Evolutionary conservation across 2,797 vertebrate species (phyloP).

Genomic region (Coregonus ussuriensis): DNA sequence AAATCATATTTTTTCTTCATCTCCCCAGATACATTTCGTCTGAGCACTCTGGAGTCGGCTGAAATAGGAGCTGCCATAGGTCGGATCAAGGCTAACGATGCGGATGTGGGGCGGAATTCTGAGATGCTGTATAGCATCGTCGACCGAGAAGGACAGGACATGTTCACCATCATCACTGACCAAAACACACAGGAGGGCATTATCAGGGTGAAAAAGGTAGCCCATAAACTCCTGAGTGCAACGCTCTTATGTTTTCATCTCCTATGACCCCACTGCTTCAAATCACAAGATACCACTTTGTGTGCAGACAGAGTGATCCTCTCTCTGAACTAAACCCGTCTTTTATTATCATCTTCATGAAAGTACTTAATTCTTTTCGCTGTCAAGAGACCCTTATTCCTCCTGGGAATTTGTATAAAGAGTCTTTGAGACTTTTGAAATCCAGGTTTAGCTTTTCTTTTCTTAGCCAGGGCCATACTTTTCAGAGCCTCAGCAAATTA

Average conservation of each 20-base stretch:
- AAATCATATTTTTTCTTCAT: conserved; percentile 10
- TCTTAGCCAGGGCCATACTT: conserved; percentile 34
- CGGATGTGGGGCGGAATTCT: conserved; percentile 87
- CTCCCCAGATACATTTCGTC: conserved; percentile 86
- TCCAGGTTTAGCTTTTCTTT: conserved; percentile 36
- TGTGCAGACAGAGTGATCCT: conserved; percentile 31
- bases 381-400: conserved; percentile 36
- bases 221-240: background rate
- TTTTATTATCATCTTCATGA: conserved; percentile 38
- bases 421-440: conserved; percentile 40
- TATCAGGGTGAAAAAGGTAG: conserved; percentile 91
- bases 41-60: conserved; percentile 85
- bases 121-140: conserved; percentile 89
- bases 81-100: conserved; percentile 92
- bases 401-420: conserved; percentile 24
- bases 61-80: conserved; percentile 86
- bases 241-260: conserved; percentile 16
- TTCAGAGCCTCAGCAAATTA: conserved; percentile 48
- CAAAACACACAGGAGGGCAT: conserved; percentile 92
- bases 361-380: conserved; percentile 50
- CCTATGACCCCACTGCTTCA: background rate
- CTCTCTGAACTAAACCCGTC: conserved; percentile 37
- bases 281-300: background rate
- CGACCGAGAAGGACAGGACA: conserved; percentile 82
- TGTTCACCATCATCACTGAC: conserved; percentile 91